Base-by-base conservation (phyloP, 2,888 invertebrate genomes). In the Lasioglossum villosulum region DNA sequence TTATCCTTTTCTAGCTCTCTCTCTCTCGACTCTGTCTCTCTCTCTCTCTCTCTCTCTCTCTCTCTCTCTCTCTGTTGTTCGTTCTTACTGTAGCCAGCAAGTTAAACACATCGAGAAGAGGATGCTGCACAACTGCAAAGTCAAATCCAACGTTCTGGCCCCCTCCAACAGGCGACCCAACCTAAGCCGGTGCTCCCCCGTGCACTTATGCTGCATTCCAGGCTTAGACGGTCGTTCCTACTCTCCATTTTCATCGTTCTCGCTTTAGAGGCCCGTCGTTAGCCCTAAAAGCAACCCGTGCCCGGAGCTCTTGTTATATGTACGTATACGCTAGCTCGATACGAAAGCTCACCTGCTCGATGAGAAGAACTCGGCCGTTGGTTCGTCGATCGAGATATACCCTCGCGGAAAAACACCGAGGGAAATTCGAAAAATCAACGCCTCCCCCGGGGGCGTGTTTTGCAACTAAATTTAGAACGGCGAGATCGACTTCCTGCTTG, bases 61-160 rank as follows among this genome's bases (percentile, higher is more conserved):
- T 37, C 8, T 85, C 80, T 48, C 82, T 73, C 73, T 52, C 75
- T 73, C 86, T 73, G 80, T 79, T 82, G 71, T 70, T 77, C 87
- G 74, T 74, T 78, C 80, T 66, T 82, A 84, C 84, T 86, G 72
- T 73, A 89, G 87, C 86, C 86, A 73, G 87, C 89, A 89, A 91
- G 89, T 92, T 87, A 91, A 92, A 93, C 91, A 90, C 89, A 86
- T 88, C 82, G 79, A 80, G 80, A 85, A 78, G 84, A 84, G 84
- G 83, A 87, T 89, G 80, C 90, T 85, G 91, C 92, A 91, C 92
- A 90, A 92, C 92, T 93, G 93, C 93, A 93, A 93, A 93, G 93
- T 93, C 93, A 93, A 93, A 93, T 92, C 91, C 91, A 88, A 87
- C 82, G 83, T 80, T 86, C 66, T 34, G 23, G 34, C 83, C 84